Base-by-base conservation (phyloP, 2,797 vertebrate genomes). In the Bucorvus abyssinicus region DNA sequence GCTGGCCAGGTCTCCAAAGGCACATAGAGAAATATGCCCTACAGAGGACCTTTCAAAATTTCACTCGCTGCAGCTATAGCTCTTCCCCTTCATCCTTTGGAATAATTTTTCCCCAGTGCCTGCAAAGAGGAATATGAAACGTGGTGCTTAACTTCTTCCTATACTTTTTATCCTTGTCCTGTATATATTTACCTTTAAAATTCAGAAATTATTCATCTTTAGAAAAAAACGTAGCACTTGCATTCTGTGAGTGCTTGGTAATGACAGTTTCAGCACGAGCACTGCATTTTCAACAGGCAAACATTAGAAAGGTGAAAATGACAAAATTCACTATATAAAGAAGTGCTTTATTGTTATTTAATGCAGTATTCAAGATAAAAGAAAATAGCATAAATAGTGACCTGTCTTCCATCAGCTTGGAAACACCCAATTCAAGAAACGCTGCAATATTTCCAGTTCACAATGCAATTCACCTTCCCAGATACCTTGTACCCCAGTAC, bases 281-380 rank as follows among this genome's bases (percentile, higher is more conserved):
- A 13, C 34, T 81, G 47, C n/a, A 3, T 84, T 95, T 87, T 32
- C 84, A 80, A 42, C 16, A 61, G 29, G 20, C 45, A 87, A 68
- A 49, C 67, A 27, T 44, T 64, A 71, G 65, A 88, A 94, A 52
- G 69, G 30, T 77, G 55, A 24, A 81, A 95, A 73, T 7, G 23
- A 77, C 84, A 92, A 97, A 94, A 89, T 36, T 70, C 24, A 14
- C 26, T 52, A 5, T 36, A 56, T 38, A n/a, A 96, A 95, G 56
- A 91, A 94, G 17, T 34, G 36, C 63, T 53, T 3, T 60, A 81
- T 82, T 68, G 34, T 95, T 96, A 94, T 90, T 94, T 95, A 94
- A 97, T 78, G 68, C 61, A 93, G 14, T 3, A 93, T 57, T 55
- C 22, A 34, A 93, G 81, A 84, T 65, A 64, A 19, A 57, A 65